Evolutionary conservation across 2,888 invertebrate species (phyloP), one percentile per base, ranked within the genome.

Genomic region (Clunio marinus): DNA sequence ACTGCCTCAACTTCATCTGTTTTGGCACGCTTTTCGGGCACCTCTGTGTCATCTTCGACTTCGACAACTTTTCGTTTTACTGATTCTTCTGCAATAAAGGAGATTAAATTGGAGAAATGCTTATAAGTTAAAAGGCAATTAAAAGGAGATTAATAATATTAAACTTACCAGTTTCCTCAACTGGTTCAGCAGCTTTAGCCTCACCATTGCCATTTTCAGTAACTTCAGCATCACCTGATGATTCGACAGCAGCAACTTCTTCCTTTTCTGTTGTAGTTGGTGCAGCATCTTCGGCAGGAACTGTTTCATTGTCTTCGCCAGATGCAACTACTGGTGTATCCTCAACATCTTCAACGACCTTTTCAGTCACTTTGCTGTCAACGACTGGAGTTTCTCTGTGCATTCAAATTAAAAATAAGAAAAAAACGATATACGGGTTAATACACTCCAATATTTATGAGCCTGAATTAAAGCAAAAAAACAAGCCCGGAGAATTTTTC

Each of bases 41-140:
- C 41, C 46, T 63, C 63, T 13, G 2, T 25, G 1, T 8, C 63
- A 1, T 46, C 27, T 8, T 46, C 28, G 1, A 22, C 41, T 2
- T 45, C 63, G 7, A 17, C n/a, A n/a, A n/a, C 63, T 63, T 63
- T 63, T 63, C 63, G 45, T 17, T 63, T 63, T 27, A 46, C 15
- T 10, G 63, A 17, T 8, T 63, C 63, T 10, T 63, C 63, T 24
- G 24, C 22, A 17, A 24, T n/a, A n/a, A n/a, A n/a, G n/a, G n/a
- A n/a, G n/a, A n/a, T n/a, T n/a, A n/a, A n/a, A 51, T 22, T 41
- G 2, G 15, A 15, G n/a, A 51, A 20, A 15, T 51, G 17, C 51
- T 20, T 17, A 4, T 20, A 10, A 17, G 17, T 51, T 17, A 8
- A 20, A 3, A 17, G 20, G 8, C 10, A 51, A 17, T 51, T 51